phyloP scores from a whole-genome alignment of 2,888 invertebrate species.

The Papilio elwesi region DNA sequence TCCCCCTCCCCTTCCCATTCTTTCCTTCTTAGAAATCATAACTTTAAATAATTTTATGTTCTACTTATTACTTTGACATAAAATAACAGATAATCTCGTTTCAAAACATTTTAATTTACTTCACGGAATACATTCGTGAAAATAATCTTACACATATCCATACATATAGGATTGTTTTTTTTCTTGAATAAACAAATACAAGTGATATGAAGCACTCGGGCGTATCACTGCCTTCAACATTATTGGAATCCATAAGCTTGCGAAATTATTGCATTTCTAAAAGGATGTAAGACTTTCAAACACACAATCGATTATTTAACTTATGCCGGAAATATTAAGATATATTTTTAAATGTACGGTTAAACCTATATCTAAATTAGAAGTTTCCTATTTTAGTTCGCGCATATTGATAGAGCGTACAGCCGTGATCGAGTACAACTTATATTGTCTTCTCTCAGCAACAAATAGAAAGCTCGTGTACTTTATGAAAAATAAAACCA shows the following conservation, averaged over 20 bases:
- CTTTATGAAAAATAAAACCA: not conserved
- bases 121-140: not conserved
- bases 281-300: constrained; percentile 19
- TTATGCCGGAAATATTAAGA: not conserved
- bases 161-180: constrained; percentile 41
- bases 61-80: no score
- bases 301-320: constrained; percentile 4
- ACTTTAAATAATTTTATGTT: no score
- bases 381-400: constrained; percentile 48
- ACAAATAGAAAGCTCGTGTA: not conserved
- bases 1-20: no score
- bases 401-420: constrained; percentile 24
- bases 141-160: constrained; percentile 33
- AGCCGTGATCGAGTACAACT: constrained; percentile 12
- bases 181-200: constrained; percentile 46
- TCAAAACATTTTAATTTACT: not conserved
- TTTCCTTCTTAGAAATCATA: no score
- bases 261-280: constrained; percentile 21
- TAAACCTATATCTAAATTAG: constrained; percentile 43
- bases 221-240: constrained; percentile 47
- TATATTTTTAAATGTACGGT: constrained; percentile 10
- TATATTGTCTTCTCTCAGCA: constrained; percentile 14
- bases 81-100: no score
- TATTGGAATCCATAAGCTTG: constrained; percentile 53
- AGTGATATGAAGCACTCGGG: constrained; percentile 40